Evolutionary conservation across 2,113 vertebrate genomes (phyloP).

Genomic region (Eleginops maclovinus): DNA sequence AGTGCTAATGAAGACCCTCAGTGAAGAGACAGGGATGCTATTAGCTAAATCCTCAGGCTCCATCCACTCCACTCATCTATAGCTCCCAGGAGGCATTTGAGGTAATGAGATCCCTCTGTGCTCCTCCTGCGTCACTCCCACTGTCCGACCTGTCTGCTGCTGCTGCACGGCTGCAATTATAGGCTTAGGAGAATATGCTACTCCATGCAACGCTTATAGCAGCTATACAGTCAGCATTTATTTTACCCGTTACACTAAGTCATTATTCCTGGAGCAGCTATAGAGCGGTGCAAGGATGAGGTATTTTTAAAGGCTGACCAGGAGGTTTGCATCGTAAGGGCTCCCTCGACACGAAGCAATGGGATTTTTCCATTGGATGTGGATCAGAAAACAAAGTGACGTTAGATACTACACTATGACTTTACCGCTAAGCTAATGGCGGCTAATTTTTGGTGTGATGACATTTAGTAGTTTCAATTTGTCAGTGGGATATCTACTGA

Average conservation of each 20-base stretch:
- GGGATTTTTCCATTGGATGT: too few species aligned
- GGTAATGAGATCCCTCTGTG: slow-evolving; percentile 76
- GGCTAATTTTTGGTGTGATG: too few species aligned
- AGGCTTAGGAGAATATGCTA: slow-evolving; percentile 57
- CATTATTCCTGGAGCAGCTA: slow-evolving; percentile 16
- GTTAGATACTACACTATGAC: too few species aligned
- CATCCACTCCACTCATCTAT: slow-evolving; percentile 55
- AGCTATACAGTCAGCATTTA: slow-evolving; percentile 54
- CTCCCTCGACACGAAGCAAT: too few species aligned
- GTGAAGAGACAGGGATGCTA: slow-evolving; percentile 47
- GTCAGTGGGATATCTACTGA: too few species aligned
- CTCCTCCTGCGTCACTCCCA: slow-evolving; percentile 68
- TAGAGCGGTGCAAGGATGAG: neutral
- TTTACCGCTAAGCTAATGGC: too few species aligned
- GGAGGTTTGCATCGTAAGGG: too few species aligned
- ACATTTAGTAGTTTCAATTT: too few species aligned
- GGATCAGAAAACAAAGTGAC: too few species aligned
- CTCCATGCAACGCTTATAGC: slow-evolving; percentile 51
- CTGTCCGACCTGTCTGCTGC: slow-evolving; percentile 57
- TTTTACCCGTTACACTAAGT: slow-evolving; percentile 17
- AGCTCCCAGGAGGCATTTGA: slow-evolving; percentile 62
- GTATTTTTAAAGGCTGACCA: too few species aligned
- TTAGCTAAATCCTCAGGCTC: slow-evolving; percentile 62
- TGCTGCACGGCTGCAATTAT: slow-evolving; percentile 72
- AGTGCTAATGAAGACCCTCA: slow-evolving; percentile 48